Conservation (phyloP, 2,888 invertebrate species). For the Coenonympha glycerion region DNA sequence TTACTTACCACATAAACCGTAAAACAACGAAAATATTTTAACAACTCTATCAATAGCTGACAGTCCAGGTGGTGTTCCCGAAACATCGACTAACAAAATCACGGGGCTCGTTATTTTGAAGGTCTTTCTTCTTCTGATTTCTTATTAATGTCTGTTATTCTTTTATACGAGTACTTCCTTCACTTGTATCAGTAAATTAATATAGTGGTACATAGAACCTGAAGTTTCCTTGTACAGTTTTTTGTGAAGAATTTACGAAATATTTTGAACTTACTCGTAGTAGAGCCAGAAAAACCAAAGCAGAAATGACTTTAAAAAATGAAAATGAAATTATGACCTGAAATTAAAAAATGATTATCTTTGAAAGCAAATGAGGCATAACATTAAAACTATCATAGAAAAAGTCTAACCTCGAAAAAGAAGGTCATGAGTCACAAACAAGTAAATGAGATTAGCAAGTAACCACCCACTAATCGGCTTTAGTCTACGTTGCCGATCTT, state of each 20-base stretch:
- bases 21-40: constrained; percentile 35
- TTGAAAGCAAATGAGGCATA: too few relatives aligned
- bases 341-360: background rate
- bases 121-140: background rate
- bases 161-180: too few relatives aligned
- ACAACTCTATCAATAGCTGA: constrained; percentile 9
- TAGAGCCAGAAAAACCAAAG: too few relatives aligned
- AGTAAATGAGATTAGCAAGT: constrained; percentile 3
- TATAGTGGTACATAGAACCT: too few relatives aligned
- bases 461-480: constrained; percentile 4
- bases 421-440: background rate
- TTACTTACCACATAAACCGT: constrained; percentile 32
- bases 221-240: too few relatives aligned
- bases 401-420: background rate
- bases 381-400: too few relatives aligned
- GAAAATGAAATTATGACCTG: too few relatives aligned
- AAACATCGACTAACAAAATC: background rate
- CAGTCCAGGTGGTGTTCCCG: background rate
- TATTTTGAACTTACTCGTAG: too few relatives aligned
- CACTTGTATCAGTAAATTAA: too few relatives aligned
- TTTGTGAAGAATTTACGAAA: too few relatives aligned
- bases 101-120: background rate
- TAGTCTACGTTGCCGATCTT: background rate
- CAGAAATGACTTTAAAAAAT: too few relatives aligned
- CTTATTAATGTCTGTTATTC: too few relatives aligned